Conservation (phyloP, 1,140 invertebrate species). For the Samia ricini region DNA sequence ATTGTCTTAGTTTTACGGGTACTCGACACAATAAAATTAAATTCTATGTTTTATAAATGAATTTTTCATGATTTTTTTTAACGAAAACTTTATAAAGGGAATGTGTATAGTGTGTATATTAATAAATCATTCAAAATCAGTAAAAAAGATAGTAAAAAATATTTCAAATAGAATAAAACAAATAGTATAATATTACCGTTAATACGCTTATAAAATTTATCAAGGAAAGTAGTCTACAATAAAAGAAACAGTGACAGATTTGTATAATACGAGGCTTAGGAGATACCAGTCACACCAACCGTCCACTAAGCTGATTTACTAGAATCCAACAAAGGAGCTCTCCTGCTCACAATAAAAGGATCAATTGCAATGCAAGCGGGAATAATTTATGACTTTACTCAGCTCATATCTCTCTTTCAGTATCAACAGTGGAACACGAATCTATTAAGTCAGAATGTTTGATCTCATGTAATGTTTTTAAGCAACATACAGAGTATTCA, state of each 20-base stretch:
- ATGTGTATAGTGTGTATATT: too few relatives aligned
- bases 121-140: too few relatives aligned
- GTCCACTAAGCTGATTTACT: slow-evolving; percentile 71
- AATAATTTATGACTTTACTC: background rate
- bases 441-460: too few relatives aligned
- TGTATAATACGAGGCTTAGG: slow-evolving; percentile 47
- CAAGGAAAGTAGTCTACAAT: slow-evolving; percentile 18
- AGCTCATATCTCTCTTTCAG: too few relatives aligned
- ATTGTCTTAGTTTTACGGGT: too few relatives aligned
- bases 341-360: slow-evolving; percentile 55
- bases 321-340: slow-evolving; percentile 43
- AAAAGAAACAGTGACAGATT: slow-evolving; percentile 49
- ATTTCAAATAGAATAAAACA: background rate
- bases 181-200: background rate
- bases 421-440: too few relatives aligned
- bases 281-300: slow-evolving; percentile 57
- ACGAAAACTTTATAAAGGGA: too few relatives aligned
- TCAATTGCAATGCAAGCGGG: slow-evolving; percentile 18
- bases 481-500: too few relatives aligned
- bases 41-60: too few relatives aligned
- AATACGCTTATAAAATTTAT: background rate
- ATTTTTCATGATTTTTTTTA: too few relatives aligned
- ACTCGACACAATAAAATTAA: too few relatives aligned
- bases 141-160: background rate
- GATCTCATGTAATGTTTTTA: too few relatives aligned